Evolutionary conservation across 2,797 vertebrate genomes (phyloP).

Genomic region (Spinibarbus caldwelli): DNA sequence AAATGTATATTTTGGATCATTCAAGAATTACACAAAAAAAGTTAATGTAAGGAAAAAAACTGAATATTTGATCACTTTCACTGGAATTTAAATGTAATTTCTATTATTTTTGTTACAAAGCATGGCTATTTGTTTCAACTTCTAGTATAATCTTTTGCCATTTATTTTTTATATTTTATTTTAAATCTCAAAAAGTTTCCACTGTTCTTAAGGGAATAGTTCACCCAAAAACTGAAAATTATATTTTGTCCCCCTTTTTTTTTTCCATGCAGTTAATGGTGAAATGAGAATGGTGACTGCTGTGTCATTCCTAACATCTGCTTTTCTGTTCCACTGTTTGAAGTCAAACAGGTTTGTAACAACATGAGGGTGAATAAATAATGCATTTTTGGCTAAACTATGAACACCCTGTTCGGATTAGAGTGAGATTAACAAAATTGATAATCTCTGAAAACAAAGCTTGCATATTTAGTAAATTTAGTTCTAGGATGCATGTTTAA

Average conservation of each 20-base stretch:
- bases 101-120: background rate
- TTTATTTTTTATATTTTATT: background rate
- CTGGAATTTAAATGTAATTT: background rate
- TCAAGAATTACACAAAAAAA: background rate
- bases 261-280: background rate
- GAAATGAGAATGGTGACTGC: background rate
- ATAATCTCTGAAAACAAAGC: background rate
- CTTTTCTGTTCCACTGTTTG: background rate
- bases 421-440: background rate
- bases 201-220: background rate
- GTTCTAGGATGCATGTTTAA: constrained; percentile 1
- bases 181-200: background rate
- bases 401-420: background rate
- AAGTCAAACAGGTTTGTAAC: background rate
- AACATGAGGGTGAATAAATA: background rate
- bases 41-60: background rate
- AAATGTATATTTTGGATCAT: background rate
- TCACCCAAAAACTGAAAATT: background rate
- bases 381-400: background rate
- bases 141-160: background rate
- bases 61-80: background rate
- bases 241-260: background rate
- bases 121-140: background rate
- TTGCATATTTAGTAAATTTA: background rate
- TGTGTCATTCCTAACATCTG: background rate